Evolutionary conservation across 2,888 invertebrate genomes (phyloP).

Genomic region (Drosophila austrosaltans): DNA sequence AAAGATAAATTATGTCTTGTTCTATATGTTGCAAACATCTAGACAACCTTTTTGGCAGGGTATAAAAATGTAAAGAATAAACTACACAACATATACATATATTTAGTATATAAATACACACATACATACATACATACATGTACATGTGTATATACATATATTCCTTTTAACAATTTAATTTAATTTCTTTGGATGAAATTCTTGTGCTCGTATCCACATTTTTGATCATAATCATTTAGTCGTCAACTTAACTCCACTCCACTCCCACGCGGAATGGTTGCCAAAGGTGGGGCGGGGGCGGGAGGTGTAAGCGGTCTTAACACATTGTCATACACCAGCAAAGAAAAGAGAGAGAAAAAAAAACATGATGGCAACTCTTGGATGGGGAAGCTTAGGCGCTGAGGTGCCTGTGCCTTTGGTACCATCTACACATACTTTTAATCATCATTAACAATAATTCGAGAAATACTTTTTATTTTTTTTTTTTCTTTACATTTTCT

Average conservation of each 20-base stretch:
- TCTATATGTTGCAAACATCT: too few relatives aligned
- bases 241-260: neutral
- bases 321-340: conserved; percentile 6
- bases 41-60: too few relatives aligned
- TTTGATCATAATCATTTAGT: conserved; percentile 12
- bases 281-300: neutral
- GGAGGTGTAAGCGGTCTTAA: neutral
- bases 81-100: neutral
- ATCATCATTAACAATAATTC: conserved; percentile 83
- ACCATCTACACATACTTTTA: conserved; percentile 75
- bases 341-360: neutral
- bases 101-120: neutral
- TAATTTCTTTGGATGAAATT: conserved; percentile 6
- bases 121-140: too few relatives aligned
- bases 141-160: neutral
- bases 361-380: neutral
- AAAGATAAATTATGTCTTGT: too few relatives aligned
- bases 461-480: conserved; percentile 80
- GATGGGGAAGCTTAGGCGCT: conserved; percentile 42
- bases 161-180: neutral
- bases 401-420: conserved; percentile 52
- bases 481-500: conserved; percentile 17
- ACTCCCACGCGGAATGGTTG: neutral
- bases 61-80: neutral
- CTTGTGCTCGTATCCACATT: conserved; percentile 7